Evolutionary conservation across 2,888 invertebrate genomes (phyloP), one percentile per base, ranked within the genome.

Genomic region (Punctoribates punctum): DNA sequence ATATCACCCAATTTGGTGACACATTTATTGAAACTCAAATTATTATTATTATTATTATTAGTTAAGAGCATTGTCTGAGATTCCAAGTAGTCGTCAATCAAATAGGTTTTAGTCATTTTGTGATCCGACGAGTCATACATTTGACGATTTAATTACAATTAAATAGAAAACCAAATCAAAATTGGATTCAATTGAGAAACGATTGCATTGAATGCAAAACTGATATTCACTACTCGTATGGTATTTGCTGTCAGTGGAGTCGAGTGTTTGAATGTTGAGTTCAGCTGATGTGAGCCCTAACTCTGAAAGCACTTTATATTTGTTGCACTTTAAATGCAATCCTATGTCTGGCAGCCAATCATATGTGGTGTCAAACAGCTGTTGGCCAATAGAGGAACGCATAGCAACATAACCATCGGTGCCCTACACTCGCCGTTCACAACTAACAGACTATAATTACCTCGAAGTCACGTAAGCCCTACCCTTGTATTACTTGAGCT

Each of bases 1-100:
- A 65, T 65, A 29, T 65, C 65, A 34, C 65, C 65, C 65, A 65
- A 34, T 34, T 65, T 65, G 3, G 65, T 65, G 11, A 65, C 65
- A 65, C 65, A 65, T 65, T 65, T 65, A n/a, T 65, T 65, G 34
- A 65, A 25, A 25, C 23, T 23, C 20, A 54, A 17, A 17, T 54
- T 54, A 20, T 54, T 60, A 27, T 60, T 60, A 25, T 60, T 60
- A 25, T 17, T 65, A 65, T 17, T 65, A 20, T 65, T 65, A 8
- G 34, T 17, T 17, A 65, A 34, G 27, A 34, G 3, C 34, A 29
- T 29, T 17, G 17, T 23, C 23, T 60, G 25, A 60, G 60, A 60
- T 60, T 60, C 60, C 8, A 60, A 25, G 60, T 60, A 60, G 23
- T 60, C 25, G 15, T 60, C 60, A 17, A 60, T 60, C 23, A 60